These are phyloP conservation scores for Tetranychus truncatus DNA, from an alignment of 2,888 invertebrate species.

Conservation along the genomic window DNA sequence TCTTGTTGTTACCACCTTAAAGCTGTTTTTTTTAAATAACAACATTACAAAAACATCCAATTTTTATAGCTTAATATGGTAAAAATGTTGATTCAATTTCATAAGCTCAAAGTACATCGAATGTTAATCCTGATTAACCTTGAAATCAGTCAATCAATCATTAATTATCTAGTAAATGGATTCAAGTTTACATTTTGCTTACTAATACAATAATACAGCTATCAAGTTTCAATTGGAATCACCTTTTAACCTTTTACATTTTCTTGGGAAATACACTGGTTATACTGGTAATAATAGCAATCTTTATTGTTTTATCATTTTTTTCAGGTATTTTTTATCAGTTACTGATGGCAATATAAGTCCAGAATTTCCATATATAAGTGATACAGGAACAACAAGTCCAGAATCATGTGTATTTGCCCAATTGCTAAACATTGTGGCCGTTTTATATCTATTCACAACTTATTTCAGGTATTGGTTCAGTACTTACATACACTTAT, in stretches of 20 bases:
- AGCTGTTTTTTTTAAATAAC: no score
- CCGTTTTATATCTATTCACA: constrained; percentile 36
- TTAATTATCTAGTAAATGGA: no score
- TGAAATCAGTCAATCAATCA: no score
- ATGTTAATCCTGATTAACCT: no score
- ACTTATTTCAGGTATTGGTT: constrained; percentile 6
- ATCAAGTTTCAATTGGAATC: background rate
- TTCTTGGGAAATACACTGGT: background rate
- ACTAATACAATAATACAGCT: no score
- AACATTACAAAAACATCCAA: no score
- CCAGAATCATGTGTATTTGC: constrained; percentile 63
- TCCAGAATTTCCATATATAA: constrained; percentile 27
- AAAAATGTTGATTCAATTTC: no score
- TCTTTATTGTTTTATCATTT: constrained; percentile 3
- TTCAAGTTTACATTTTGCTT: no score
- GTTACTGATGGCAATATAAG: constrained; percentile 24
- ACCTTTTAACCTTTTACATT: background rate
- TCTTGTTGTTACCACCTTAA: no score
- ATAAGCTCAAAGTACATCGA: no score
- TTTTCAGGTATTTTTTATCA: constrained; percentile 25
- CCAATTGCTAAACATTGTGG: constrained; percentile 50
- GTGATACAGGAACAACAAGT: constrained; percentile 39
- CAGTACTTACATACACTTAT: constrained; percentile 37
- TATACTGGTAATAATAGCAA: no score
- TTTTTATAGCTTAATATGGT: no score